These are phyloP conservation scores for Corapipo altera DNA, from an alignment of 2,113 vertebrate genomes.

Conservation along the genomic window DNA sequence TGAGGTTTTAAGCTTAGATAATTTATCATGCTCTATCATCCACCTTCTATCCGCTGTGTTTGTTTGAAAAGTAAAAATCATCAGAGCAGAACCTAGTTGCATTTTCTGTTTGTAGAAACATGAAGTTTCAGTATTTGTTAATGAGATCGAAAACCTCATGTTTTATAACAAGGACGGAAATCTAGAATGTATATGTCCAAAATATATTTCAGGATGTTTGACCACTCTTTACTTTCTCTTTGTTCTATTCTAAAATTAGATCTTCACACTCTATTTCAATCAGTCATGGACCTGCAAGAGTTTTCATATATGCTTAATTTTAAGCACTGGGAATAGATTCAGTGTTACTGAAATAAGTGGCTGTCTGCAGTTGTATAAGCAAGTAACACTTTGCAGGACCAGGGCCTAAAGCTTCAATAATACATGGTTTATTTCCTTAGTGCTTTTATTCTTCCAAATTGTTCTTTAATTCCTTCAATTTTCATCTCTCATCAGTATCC, in stretches of 20 bases:
- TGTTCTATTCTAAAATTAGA: not conserved
- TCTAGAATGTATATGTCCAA: not conserved
- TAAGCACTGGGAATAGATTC: not conserved
- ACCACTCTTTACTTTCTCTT: not conserved
- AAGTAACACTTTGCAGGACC: not conserved
- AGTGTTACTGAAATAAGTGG: not conserved
- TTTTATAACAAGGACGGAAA: not conserved
- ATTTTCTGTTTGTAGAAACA: not conserved
- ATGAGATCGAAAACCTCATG: accelerated
- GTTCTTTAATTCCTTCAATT: not conserved
- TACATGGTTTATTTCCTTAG: not conserved
- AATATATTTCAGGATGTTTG: not conserved
- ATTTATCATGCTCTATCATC: not conserved
- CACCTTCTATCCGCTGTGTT: not conserved
- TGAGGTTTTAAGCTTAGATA: not conserved
- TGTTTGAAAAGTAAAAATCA: not conserved
- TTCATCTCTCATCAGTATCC: not conserved
- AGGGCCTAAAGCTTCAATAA: not conserved
- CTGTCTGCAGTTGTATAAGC: not conserved
- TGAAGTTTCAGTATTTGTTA: not conserved
- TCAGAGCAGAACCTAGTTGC: not conserved
- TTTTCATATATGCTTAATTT: not conserved
- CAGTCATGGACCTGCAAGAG: not conserved
- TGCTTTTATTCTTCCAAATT: not conserved
- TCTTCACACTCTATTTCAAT: not conserved